phyloP scores from a whole-genome alignment of 2,797 vertebrate genomes.

The Sebastes kiyomatsui region DNA sequence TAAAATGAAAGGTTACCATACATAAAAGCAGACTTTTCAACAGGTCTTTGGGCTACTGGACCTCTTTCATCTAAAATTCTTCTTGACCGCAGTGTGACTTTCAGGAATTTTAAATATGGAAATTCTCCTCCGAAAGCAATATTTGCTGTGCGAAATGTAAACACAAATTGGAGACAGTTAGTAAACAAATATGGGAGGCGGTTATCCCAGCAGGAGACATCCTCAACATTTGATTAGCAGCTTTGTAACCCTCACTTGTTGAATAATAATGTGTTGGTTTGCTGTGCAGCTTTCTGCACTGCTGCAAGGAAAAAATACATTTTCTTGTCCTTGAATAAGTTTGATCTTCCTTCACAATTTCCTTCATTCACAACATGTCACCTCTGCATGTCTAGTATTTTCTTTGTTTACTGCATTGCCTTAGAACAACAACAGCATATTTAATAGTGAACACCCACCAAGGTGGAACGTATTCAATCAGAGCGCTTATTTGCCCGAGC shows the following conservation, averaged over 20 bases:
- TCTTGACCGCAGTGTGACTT: background rate
- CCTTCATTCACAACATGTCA: background rate
- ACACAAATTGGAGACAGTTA: conserved; percentile 38
- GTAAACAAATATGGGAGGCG: conserved; percentile 49
- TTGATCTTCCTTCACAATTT: background rate
- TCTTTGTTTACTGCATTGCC: background rate
- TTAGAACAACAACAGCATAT: background rate
- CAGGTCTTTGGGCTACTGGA: background rate
- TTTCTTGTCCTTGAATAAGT: conserved; percentile 3
- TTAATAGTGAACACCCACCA: background rate
- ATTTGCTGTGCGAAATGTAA: conserved; percentile 30
- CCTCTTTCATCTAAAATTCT: background rate
- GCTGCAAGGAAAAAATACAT: conserved; percentile 1
- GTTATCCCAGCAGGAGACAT: conserved; percentile 57
- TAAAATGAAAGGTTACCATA: too few relatives aligned
- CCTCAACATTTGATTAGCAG: conserved; percentile 58
- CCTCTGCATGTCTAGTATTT: conserved; percentile 5
- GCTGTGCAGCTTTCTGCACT: background rate
- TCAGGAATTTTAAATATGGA: background rate
- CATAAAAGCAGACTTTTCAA: background rate
- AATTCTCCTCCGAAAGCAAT: conserved; percentile 2
- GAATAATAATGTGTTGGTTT: conserved; percentile 37
- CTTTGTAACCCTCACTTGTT: conserved; percentile 29
- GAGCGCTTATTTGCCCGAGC: conserved; percentile 10
- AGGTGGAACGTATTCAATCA: conserved; percentile 21